These are phyloP conservation scores for Geotrypetes seraphini DNA, from an alignment of 2,797 vertebrate genomes.

Conservation along the genomic window DNA sequence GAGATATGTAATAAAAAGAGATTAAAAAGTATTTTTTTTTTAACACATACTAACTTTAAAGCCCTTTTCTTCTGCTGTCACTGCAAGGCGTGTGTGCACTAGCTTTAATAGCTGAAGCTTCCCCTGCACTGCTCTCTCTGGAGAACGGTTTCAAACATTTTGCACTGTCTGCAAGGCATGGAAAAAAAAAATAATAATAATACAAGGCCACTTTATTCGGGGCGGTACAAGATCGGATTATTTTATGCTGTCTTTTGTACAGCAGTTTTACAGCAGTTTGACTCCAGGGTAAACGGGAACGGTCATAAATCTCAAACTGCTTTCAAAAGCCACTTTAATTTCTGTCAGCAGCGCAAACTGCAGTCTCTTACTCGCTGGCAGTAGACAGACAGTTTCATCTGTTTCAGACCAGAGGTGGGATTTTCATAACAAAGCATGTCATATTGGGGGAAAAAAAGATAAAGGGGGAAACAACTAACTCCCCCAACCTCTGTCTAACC, in stretches of 20 bases:
- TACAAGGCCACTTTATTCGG: conserved; percentile 43
- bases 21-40: too few species aligned
- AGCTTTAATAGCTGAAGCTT: conserved; percentile 20
- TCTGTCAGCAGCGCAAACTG: conserved; percentile 35
- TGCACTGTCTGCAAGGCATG: conserved; percentile 16
- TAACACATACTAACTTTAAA: not conserved
- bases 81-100: not conserved
- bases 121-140: conserved; percentile 29
- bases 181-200: conserved; percentile 15
- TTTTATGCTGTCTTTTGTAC: conserved; percentile 49
- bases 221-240: conserved; percentile 34
- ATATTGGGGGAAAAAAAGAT: conserved; percentile 27
- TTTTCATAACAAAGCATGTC: conserved; percentile 61
- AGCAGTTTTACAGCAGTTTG: conserved; percentile 57
- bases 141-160: conserved; percentile 30
- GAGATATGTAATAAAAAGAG: conserved; percentile 3
- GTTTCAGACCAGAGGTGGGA: conserved; percentile 33
- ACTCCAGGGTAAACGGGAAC: conserved; percentile 53
- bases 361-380: conserved; percentile 20
- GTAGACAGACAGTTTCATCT: conserved; percentile 52
- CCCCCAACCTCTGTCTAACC: conserved; percentile 14
- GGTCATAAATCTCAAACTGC: conserved; percentile 53
- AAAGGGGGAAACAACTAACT: conserved; percentile 21
- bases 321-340: conserved; percentile 67
- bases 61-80: not conserved